Percentiles rank a stretch among this genome's conserved stretches.
These are phyloP conservation scores for Chaetodon trifasciatus DNA, from an alignment of 2,797 vertebrate species.

Conservation along the genomic window DNA sequence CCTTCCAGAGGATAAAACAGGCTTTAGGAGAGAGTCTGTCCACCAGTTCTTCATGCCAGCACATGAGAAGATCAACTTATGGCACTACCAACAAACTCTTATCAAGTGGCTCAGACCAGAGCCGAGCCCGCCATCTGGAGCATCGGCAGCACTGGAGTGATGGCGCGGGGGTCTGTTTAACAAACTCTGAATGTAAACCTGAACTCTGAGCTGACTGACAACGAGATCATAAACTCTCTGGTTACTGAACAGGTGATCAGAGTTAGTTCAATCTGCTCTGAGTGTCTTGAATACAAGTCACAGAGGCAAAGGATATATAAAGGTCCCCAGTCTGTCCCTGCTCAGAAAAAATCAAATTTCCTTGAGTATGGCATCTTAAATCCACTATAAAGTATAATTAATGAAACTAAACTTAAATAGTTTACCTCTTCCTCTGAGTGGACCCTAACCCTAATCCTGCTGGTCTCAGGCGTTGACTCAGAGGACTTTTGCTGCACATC, in stretches of 20 bases:
- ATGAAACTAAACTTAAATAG: neutral
- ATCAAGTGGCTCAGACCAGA: slow-evolving; percentile 45
- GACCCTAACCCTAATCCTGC: too few species aligned
- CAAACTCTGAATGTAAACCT: slow-evolving; percentile 35
- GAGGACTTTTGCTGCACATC: neutral
- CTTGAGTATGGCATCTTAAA: neutral
- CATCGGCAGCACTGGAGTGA: slow-evolving; percentile 1
- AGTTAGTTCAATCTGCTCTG: neutral
- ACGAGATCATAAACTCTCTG: slow-evolving; percentile 2
- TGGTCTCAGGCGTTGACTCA: too few species aligned
- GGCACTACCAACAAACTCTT: slow-evolving; percentile 51
- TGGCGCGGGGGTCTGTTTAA: neutral
- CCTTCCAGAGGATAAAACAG: slow-evolving; percentile 69
- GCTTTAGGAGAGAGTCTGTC: slow-evolving; percentile 72
- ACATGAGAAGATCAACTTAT: slow-evolving; percentile 64
- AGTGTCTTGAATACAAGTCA: neutral
- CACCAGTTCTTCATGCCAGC: slow-evolving; percentile 58
- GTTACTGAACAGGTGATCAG: neutral
- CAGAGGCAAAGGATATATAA: neutral
- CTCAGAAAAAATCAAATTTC: neutral
- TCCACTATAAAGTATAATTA: neutral
- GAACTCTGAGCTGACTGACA: neutral
- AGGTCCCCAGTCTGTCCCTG: neutral
- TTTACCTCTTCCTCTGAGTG: accelerated
- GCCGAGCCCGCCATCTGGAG: slow-evolving; percentile 71